phyloP scores from a whole-genome alignment of 2,888 invertebrate species.

The Dynastes tityus region DNA sequence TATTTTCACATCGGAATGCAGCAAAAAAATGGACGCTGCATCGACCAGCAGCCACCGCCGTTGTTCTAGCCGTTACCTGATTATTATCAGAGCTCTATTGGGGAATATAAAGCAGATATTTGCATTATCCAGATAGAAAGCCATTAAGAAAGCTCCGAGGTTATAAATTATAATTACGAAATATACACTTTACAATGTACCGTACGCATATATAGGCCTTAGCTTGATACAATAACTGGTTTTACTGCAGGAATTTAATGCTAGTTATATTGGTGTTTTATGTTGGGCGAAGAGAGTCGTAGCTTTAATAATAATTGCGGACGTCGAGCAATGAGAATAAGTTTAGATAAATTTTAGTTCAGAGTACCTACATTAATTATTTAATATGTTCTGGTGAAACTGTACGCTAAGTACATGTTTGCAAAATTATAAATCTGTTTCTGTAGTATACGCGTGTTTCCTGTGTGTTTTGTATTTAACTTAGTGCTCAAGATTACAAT shows the following conservation, averaged over 20 bases:
- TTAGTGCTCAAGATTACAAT: too few relatives aligned
- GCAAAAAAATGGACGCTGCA: not conserved
- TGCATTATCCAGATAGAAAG: conserved; percentile 34
- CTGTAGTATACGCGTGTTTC: too few relatives aligned
- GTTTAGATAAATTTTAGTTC: too few relatives aligned
- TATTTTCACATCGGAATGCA: conserved; percentile 6
- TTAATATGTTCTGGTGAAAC: too few relatives aligned
- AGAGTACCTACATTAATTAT: too few relatives aligned
- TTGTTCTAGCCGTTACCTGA: not conserved
- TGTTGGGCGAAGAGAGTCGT: not conserved
- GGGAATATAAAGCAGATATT: conserved; percentile 26
- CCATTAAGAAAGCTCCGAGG: conserved; percentile 32
- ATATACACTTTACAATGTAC: conserved; percentile 19
- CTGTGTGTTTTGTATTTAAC: too few relatives aligned
- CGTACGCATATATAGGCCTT: conserved; percentile 9
- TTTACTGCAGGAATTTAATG: conserved; percentile 14
- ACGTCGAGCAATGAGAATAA: not conserved
- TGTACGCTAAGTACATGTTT: too few relatives aligned
- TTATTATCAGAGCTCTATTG: not conserved
- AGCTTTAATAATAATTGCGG: not conserved
- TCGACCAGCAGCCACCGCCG: not conserved
- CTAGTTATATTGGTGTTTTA: not conserved
- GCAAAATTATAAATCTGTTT: too few relatives aligned
- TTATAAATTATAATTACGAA: conserved; percentile 41
- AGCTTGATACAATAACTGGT: not conserved